Conservation (phyloP, 2,888 invertebrate genomes). For the Phaedon cochleariae region DNA sequence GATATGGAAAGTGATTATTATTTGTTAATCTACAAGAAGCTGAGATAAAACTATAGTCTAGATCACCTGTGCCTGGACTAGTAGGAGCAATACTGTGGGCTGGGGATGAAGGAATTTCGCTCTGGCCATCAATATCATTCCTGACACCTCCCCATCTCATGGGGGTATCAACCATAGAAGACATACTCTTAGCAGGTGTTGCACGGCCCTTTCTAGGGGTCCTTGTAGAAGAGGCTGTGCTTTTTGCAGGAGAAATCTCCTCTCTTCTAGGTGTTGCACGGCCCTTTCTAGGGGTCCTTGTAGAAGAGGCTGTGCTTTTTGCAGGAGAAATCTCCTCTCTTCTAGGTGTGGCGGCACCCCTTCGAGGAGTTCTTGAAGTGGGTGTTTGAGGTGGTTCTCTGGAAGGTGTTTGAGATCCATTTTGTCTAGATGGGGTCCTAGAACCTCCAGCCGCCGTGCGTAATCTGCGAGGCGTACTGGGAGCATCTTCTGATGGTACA, state of each 20-base stretch:
- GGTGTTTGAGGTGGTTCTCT: slow-evolving; percentile 12
- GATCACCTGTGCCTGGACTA: slow-evolving; percentile 57
- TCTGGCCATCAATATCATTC: slow-evolving; percentile 53
- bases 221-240: slow-evolving; percentile 36
- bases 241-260: slow-evolving; percentile 34
- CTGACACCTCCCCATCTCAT: slow-evolving; percentile 62
- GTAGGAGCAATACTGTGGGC: slow-evolving; percentile 57
- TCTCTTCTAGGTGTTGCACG: slow-evolving; percentile 34
- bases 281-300: slow-evolving; percentile 43
- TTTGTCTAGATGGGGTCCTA: slow-evolving; percentile 28
- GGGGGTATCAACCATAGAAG: slow-evolving; percentile 55
- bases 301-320: slow-evolving; percentile 34
- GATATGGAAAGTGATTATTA: too few relatives aligned
- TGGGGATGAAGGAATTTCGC: slow-evolving; percentile 59
- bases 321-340: slow-evolving; percentile 32
- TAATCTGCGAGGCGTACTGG: slow-evolving; percentile 20
- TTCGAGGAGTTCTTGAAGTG: slow-evolving; percentile 22
- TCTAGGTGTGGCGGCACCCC: slow-evolving; percentile 36
- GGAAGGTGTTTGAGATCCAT: slow-evolving; percentile 17
- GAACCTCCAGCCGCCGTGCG: slow-evolving; percentile 25
- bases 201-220: slow-evolving; percentile 39
- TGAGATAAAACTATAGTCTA: slow-evolving; percentile 10
- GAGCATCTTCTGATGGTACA: slow-evolving; percentile 22
- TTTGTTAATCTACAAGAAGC: background rate
- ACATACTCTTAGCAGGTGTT: slow-evolving; percentile 51